Base-by-base conservation (phyloP, 2,888 invertebrate genomes). In the Andrena praecox region DNA sequence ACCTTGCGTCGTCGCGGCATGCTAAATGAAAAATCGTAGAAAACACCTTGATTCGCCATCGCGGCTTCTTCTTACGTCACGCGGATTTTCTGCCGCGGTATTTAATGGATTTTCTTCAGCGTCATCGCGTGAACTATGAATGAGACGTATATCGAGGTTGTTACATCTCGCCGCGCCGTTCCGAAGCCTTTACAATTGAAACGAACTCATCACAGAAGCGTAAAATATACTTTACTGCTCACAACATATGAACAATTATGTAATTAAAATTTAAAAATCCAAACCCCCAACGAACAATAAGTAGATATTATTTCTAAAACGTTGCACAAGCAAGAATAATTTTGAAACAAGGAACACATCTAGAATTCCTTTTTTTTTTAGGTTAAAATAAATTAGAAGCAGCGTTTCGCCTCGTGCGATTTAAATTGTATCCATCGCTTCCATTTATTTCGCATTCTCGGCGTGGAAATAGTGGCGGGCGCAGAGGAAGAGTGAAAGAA, bases 1-100 rank as follows among this genome's bases (percentile, higher is more conserved):
- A 82, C 88, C 86, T 88, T 88, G 86, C 20, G 66, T 24, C 64
- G 66, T 33, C 54, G 62, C 71, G 50, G 60, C 52, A 69, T 29
- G 72, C 60, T 66, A 81, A 85, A 87, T 76, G 74, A 62, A 85
- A 87, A 85, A 83, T 85, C 73, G 59, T 20, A 59, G 78, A 75
- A 80, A 82, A 82, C 56, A 82, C 42, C 59, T 50, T 20, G 33
- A 20, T 59, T 35, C 7, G 16, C 20, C 52, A 29, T 24, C 29
- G 8, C n/a, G 8, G 16, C 42, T 42, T 29, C 42, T 56, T 62
- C 66, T 74, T 74, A 70, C 69, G 73, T 81, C 73, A 81, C 31
- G 8, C 27, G 64, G 69, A 73, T 73, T 60, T 60, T 59, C 69
- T 33, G 42, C 35, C 20, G 20, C 24, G 63, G 24, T 62, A 50